A percentile compares a stretch with the other conserved stretches of the same genome.
Evolutionary conservation across 2,113 vertebrate species (phyloP).

Genomic region (Vulpes vulpes): DNA sequence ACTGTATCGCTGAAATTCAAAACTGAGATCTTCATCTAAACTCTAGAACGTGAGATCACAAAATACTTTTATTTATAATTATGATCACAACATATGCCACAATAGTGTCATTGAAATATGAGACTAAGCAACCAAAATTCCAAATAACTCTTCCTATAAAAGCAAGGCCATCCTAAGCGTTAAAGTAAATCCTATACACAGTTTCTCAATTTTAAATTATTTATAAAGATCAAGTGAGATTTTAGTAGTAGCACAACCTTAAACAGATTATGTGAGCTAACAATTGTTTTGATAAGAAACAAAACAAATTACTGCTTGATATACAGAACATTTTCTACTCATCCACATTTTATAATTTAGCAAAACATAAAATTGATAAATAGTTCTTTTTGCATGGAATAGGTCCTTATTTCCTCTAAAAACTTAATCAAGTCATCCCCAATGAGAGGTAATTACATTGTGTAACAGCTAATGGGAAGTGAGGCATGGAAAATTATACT

Average conservation of each 20-base stretch:
- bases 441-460: background rate
- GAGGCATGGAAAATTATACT: background rate
- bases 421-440: background rate
- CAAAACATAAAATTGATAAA: conserved; percentile 32
- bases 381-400: background rate
- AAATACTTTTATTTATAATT: conserved; percentile 35
- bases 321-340: background rate
- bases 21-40: background rate
- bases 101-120: background rate
- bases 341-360: background rate
- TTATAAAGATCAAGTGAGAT: background rate
- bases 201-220: conserved; percentile 17
- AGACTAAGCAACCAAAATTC: conserved; percentile 28
- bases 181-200: conserved; percentile 1
- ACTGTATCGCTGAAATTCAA: conserved; percentile 10
- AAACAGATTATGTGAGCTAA: conserved; percentile 29
- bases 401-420: background rate
- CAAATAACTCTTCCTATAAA: background rate
- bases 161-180: background rate
- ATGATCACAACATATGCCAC: background rate
- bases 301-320: background rate
- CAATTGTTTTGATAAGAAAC: background rate
- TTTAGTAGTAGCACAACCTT: background rate
- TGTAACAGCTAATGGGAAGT: background rate
- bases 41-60: background rate